Evolutionary conservation across 2,888 invertebrate species (phyloP).

Genomic region (Taphrorychus bicolor): DNA sequence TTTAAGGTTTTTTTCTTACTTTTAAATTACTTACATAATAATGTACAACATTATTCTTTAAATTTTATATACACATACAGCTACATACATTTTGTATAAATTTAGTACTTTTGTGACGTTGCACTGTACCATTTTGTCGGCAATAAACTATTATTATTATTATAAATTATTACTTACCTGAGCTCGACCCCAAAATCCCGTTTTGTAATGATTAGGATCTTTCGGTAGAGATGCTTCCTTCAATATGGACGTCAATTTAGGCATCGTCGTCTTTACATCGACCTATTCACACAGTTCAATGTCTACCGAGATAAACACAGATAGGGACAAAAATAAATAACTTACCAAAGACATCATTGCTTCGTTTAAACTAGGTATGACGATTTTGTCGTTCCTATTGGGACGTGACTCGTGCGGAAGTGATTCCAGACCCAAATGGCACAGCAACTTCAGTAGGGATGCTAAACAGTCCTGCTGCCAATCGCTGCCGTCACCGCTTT

Average conservation of each 20-base stretch:
- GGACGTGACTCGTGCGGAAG: constrained; percentile 54
- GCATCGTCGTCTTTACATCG: constrained; percentile 83
- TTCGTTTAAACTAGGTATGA: constrained; percentile 77
- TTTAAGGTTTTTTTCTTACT: too few species aligned
- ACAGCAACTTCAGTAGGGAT: constrained; percentile 82
- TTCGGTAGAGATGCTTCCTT: constrained; percentile 84
- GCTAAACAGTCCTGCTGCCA: constrained; percentile 96
- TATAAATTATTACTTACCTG: constrained; percentile 63
- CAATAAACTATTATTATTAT: too few species aligned
- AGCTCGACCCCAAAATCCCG: constrained; percentile 91
- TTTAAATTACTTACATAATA: too few species aligned
- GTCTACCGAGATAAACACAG: not conserved
- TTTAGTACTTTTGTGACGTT: too few species aligned
- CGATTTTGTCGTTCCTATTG: constrained; percentile 66
- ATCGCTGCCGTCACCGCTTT: constrained; percentile 79
- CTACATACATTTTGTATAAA: too few species aligned
- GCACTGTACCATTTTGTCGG: too few species aligned
- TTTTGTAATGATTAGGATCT: constrained; percentile 85
- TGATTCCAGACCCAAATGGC: constrained; percentile 81
- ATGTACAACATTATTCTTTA: too few species aligned
- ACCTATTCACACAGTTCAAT: constrained; percentile 59
- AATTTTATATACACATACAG: too few species aligned
- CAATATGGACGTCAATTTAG: constrained; percentile 84
- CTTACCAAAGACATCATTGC: constrained; percentile 61
- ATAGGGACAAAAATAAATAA: not conserved